These are phyloP conservation scores for Antheraea yamamai DNA, from an alignment of 2,888 invertebrate species.

Conservation along the genomic window DNA sequence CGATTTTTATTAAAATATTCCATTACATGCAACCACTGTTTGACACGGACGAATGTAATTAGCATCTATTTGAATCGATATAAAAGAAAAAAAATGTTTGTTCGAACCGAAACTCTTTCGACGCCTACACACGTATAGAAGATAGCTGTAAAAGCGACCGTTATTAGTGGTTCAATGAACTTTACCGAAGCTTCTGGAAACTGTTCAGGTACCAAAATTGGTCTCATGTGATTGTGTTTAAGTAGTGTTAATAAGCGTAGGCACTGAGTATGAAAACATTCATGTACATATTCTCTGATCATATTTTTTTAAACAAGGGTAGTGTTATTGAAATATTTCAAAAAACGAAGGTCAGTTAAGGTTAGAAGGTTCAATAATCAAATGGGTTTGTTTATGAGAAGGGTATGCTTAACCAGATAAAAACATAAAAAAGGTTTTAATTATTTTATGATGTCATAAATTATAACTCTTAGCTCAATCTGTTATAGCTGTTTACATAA, in stretches of 20 bases:
- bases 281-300: neutral
- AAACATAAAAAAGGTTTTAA: no score
- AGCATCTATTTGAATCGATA: slow-evolving; percentile 9
- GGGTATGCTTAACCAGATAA: neutral
- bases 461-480: no score
- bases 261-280: slow-evolving; percentile 37
- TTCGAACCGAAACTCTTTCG: slow-evolving; percentile 19
- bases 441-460: no score
- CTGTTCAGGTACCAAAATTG: slow-evolving; percentile 31
- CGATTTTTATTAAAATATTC: slow-evolving; percentile 12
- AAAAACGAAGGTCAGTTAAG: neutral
- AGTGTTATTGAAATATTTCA: neutral
- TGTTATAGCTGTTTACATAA: neutral
- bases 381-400: neutral
- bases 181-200: slow-evolving; percentile 42
- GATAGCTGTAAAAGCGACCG: slow-evolving; percentile 30
- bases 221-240: slow-evolving; percentile 13
- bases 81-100: slow-evolving; percentile 10
- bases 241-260: slow-evolving; percentile 18
- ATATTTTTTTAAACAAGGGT: neutral
- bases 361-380: neutral
- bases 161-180: slow-evolving; percentile 45
- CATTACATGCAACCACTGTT: neutral
- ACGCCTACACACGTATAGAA: slow-evolving; percentile 17
- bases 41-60: slow-evolving; percentile 13